Evolutionary conservation across 1,140 invertebrate species (phyloP).

Genomic region (Lepidurus arcticus): DNA sequence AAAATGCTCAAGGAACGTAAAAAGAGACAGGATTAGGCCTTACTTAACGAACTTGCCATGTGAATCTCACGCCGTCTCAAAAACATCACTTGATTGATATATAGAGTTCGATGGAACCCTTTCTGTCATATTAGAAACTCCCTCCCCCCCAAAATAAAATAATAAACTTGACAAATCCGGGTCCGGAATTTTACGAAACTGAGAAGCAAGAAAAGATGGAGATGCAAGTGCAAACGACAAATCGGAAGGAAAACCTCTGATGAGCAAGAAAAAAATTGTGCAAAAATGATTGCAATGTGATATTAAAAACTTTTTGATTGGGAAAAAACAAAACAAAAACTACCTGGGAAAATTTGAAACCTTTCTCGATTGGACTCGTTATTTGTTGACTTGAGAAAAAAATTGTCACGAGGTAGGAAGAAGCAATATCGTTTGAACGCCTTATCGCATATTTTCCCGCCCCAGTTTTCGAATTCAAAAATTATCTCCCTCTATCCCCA

Average conservation of each 20-base stretch:
- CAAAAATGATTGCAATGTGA: constrained; percentile 22
- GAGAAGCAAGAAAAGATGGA: not conserved
- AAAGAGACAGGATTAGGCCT: constrained; percentile 17
- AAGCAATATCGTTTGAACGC: constrained; percentile 21
- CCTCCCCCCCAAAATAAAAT: not conserved
- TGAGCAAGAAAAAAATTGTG: not conserved
- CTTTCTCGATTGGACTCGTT: constrained; percentile 10
- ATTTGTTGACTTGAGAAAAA: not conserved
- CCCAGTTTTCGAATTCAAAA: not conserved
- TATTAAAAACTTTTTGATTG: not conserved
- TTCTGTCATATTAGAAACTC: not conserved
- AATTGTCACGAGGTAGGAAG: not conserved
- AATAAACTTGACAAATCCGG: not conserved
- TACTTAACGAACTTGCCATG: constrained; percentile 21
- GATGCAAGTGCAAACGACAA: not conserved
- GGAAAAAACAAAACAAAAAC: not conserved
- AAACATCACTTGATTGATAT: constrained; percentile 1
- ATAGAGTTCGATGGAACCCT: not conserved
- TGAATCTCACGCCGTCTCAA: constrained; percentile 14
- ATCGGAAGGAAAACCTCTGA: not conserved
- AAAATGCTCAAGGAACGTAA: constrained; percentile 18
- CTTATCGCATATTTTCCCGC: constrained; percentile 8
- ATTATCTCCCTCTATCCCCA: not conserved
- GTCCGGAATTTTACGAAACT: not conserved
- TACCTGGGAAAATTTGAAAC: not conserved